These are phyloP conservation scores for Thomomys bottae DNA, from an alignment of 2,113 vertebrate genomes.

Conservation along the genomic window DNA sequence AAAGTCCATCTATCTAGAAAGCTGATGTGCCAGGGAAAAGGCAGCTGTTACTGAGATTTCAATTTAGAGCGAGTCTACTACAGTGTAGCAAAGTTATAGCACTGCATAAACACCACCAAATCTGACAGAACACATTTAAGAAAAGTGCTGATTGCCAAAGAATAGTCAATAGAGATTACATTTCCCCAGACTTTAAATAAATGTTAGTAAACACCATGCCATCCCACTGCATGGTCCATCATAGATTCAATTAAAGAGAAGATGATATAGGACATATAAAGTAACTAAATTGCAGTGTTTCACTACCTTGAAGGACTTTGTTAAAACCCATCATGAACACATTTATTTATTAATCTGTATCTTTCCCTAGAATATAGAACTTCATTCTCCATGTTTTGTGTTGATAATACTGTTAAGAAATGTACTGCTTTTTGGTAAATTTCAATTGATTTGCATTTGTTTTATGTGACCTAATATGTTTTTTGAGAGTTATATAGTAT, in stretches of 20 bases:
- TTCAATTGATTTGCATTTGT: neutral
- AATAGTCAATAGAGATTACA: slow-evolving; percentile 11
- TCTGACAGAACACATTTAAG: neutral
- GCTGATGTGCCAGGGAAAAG: neutral
- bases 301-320: too few relatives aligned
- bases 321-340: neutral
- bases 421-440: neutral
- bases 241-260: neutral
- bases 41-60: neutral
- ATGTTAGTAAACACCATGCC: slow-evolving; percentile 1
- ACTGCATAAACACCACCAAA: neutral
- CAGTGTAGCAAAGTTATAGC: neutral
- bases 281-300: neutral
- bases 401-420: neutral
- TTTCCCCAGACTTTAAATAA: neutral
- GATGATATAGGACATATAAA: neutral
- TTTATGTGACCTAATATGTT: neutral
- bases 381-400: neutral
- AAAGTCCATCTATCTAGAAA: neutral
- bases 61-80: neutral
- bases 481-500: neutral
- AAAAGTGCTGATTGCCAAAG: neutral
- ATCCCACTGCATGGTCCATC: neutral
- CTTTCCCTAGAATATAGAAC: neutral
- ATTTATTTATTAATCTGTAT: neutral